Evolutionary conservation across 1,140 invertebrate species (phyloP).

Genomic region (Zaprionus capensis): DNA sequence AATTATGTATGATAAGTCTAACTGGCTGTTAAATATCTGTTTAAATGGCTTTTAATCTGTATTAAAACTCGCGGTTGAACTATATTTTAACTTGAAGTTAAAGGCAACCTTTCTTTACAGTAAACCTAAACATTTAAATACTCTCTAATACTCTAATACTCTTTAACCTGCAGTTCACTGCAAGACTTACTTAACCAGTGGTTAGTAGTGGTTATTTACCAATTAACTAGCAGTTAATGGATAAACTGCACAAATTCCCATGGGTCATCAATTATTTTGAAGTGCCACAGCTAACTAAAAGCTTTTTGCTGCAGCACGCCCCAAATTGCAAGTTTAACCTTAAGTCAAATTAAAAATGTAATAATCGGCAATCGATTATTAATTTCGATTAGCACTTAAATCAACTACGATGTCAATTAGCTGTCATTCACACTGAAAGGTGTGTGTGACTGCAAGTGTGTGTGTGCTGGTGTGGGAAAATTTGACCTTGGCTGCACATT

Average conservation of each 20-base stretch:
- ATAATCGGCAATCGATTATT: background rate
- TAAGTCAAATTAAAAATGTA: background rate
- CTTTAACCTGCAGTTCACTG: too few species aligned
- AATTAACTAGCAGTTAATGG: too few species aligned
- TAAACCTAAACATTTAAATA: too few species aligned
- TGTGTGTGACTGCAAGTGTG: background rate
- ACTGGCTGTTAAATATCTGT: background rate
- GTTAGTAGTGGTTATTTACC: too few species aligned
- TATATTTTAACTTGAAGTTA: background rate
- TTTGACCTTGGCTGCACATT: conserved; percentile 72
- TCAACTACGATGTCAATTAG: background rate
- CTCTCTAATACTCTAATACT: too few species aligned
- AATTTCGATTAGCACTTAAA: conserved; percentile 1
- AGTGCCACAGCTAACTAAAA: background rate
- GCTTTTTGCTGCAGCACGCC: background rate
- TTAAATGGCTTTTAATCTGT: too few species aligned
- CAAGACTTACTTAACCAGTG: too few species aligned
- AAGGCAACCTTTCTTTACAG: background rate
- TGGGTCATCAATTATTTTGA: background rate
- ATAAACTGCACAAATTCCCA: background rate
- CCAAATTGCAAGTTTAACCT: background rate
- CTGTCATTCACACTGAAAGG: background rate
- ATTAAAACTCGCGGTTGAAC: too few species aligned
- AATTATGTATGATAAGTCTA: background rate
- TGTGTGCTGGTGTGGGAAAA: conserved; percentile 44